Evolutionary conservation across 2,888 invertebrate genomes (phyloP), one percentile per base, ranked within the genome.

Genomic region (Meta bourneti): DNA sequence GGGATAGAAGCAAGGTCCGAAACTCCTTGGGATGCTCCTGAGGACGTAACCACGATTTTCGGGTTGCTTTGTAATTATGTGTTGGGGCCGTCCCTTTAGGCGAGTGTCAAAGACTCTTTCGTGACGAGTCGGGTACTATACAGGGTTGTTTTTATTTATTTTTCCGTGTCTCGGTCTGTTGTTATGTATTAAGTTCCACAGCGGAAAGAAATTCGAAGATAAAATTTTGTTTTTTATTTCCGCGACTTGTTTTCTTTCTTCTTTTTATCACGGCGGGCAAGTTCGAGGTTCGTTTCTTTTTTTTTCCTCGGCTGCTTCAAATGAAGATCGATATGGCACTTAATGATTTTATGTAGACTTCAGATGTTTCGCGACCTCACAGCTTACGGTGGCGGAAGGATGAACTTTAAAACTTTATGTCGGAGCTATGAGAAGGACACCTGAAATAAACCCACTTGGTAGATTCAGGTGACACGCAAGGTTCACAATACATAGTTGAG

Each of bases 31-130:
- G 83, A 77, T 83, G 72, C 79, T 54, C 71, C 79, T 20, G n/a
- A 20, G 81, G 83, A 87, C 70, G 87, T 71, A 87, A 51, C 87
- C 91, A 91, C 91, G 91, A 91, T 91, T 91, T 91, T 51, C 82
- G 72, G 48, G 51, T 72, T 54, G 87, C 91, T 91, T 91, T 91
- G 87, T 91, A 91, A 91, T 91, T 91, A 91, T 11, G 91, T 34
- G 82, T 81, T 13, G 16, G 20, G 52, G 74, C 91, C 91, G 91
- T 91, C 87, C 82, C 91, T 87, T 74, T 48, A 86, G 91, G 91
- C 91, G 13, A 20, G 49, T 49, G 78, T 75, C 80, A 70, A 79
- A 87, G 77, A 82, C 71, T 19, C 77, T 70, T 54, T 71, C 91
- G 81, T 91, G 91, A 91, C 78, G 72, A 72, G 52, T 51, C 52